phyloP scores from a whole-genome alignment of 2,113 vertebrate species.

The Sturnus vulgaris region DNA sequence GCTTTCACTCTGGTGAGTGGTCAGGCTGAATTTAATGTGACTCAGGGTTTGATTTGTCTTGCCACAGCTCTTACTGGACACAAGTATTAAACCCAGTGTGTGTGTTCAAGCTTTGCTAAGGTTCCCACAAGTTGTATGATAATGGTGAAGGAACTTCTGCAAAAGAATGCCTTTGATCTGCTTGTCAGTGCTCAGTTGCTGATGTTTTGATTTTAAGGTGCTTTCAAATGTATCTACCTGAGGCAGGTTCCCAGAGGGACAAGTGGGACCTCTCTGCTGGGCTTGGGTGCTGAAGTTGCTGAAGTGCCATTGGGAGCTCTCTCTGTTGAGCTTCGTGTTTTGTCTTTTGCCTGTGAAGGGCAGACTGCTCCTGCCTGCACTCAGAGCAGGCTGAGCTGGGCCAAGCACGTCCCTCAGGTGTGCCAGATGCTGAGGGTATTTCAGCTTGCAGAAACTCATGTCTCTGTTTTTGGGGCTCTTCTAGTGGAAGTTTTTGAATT shows the following conservation, averaged over 20 bases:
- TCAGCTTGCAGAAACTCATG: neutral
- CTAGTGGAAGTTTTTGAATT: neutral
- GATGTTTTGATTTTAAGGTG: neutral
- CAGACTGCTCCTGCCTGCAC: neutral
- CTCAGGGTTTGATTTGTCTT: neutral
- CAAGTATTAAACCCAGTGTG: neutral
- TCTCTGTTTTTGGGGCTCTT: neutral
- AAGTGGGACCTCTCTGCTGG: neutral
- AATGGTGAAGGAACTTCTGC: neutral
- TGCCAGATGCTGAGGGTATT: neutral
- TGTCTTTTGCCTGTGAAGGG: neutral
- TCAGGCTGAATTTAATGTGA: neutral
- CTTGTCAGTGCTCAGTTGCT: neutral
- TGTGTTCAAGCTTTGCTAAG: neutral
- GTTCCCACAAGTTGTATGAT: neutral
- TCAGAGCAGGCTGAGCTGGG: neutral
- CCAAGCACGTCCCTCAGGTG: neutral
- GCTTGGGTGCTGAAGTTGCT: neutral
- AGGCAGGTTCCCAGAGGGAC: neutral
- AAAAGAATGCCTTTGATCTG: neutral
- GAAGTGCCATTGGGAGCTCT: neutral
- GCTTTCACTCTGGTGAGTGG: neutral
- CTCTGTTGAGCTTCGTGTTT: neutral
- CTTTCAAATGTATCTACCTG: neutral
- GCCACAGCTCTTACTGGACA: neutral